These are phyloP conservation scores for Myotis myotis DNA, from an alignment of 2,797 vertebrate species.

Conservation along the genomic window DNA sequence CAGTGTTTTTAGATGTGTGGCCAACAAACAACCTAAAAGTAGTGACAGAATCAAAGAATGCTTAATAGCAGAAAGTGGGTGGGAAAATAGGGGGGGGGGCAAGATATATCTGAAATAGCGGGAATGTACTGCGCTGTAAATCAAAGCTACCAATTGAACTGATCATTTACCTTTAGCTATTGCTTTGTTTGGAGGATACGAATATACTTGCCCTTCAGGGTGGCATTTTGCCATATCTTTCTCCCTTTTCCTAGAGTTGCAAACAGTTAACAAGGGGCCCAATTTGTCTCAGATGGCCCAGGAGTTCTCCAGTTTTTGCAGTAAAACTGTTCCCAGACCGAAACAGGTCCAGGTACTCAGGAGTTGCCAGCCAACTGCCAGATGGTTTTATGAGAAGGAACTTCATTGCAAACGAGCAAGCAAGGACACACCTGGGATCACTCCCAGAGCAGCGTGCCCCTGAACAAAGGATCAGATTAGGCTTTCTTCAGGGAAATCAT, in stretches of 20 bases:
- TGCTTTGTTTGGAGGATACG: not conserved
- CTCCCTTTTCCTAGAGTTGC: not conserved
- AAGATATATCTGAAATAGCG: not conserved
- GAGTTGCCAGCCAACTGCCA: not conserved
- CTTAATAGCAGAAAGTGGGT: not conserved
- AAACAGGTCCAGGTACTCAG: not conserved
- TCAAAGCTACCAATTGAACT: not conserved
- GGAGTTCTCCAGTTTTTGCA: not conserved
- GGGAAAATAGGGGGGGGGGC: not conserved
- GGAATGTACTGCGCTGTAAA: not conserved
- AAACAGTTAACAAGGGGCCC: not conserved
- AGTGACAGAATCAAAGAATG: not conserved
- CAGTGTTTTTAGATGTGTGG: conserved; percentile 39
- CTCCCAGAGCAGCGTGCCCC: not conserved
- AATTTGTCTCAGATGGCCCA: not conserved
- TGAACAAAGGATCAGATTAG: not conserved
- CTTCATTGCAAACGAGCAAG: not conserved
- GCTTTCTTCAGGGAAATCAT: not conserved
- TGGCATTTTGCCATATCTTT: not conserved
- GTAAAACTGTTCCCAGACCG: not conserved
- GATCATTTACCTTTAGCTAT: not conserved
- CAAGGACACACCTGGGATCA: not conserved
- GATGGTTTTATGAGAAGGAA: not conserved
- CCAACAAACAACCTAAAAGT: conserved; percentile 16
- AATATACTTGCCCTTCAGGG: not conserved